Evolutionary conservation across 2,888 invertebrate species (phyloP).

Genomic region (Cataglyphis albicans): DNA sequence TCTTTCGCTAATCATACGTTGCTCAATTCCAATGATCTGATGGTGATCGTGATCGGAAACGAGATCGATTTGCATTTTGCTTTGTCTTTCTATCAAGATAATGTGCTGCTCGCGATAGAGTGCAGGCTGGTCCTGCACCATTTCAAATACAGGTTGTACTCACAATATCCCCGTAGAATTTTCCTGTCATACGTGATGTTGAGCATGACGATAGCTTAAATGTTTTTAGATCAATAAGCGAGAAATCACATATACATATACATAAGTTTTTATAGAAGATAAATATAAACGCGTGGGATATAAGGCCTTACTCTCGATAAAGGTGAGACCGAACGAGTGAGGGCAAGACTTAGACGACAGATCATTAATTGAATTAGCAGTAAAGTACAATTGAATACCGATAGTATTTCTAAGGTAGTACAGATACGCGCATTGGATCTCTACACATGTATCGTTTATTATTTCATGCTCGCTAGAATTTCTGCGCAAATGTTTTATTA

Average conservation of each 20-base stretch:
- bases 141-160: conserved; percentile 30
- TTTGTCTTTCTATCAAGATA: conserved; percentile 19
- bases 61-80: conserved; percentile 23
- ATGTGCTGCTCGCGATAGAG: not conserved
- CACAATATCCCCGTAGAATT: not conserved
- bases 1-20: conserved; percentile 8
- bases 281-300: conserved; percentile 6
- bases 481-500: conserved; percentile 70
- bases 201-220: conserved; percentile 50
- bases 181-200: conserved; percentile 29
- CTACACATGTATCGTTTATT: conserved; percentile 67
- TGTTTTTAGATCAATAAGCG: conserved; percentile 43
- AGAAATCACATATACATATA: conserved; percentile 46
- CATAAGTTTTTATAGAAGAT: conserved; percentile 64
- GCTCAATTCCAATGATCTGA: conserved; percentile 39
- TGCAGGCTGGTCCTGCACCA: conserved; percentile 39
- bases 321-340: conserved; percentile 1
- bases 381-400: conserved; percentile 37
- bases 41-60: conserved; percentile 23
- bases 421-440: conserved; percentile 21
- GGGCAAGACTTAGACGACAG: conserved; percentile 27
- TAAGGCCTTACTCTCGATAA: conserved; percentile 58
- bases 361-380: conserved; percentile 4
- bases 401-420: conserved; percentile 36
- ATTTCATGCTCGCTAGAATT: conserved; percentile 73